Evolutionary conservation across 2,888 invertebrate genomes (phyloP), one percentile per base, ranked within the genome.

Genomic region (Chouioia cunea): DNA sequence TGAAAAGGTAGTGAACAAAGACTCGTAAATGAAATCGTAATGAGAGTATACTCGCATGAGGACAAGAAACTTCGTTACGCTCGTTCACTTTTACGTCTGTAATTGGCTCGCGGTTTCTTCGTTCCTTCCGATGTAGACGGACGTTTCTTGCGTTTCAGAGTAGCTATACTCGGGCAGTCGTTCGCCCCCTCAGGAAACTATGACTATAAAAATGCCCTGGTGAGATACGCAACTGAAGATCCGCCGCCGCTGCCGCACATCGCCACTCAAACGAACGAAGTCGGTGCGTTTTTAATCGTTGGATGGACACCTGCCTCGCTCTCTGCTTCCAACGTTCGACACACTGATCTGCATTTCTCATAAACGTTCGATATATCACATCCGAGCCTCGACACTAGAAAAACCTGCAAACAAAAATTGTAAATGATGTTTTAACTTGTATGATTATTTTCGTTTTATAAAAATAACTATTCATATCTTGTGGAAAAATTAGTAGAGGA

Each of bases 281-380:
- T 73, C 77, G 77, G 78, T 73, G 76, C 77, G 76, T 72, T 81
- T 81, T 83, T 82, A 82, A 82, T 83, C 80, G 81, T 79, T 76
- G 76, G n/a, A n/a, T 12, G 36, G 54, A 59, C 83, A 83, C 83
- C 83, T 83, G 83, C 79, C 75, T 71, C 57, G 27, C 27, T 27
- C 6, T 27, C 27, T 2, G 27, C 27, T 57, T 62, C 50, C 70
- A 36, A 44, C 52, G 46, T 47, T 53, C 43, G 73, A 63, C n/a
- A n/a, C n/a, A n/a, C 71, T 15, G 53, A 47, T 60, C 60, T 23
- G 18, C 16, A 16, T 50, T 23, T 22, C 48, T 23, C 23, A 18
- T 18, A 15, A 6, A 53, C 22, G 43, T 15, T 12, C 44, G 4
- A 64, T 64, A 44, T n/a, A n/a, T n/a, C n/a, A n/a, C n/a, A n/a